Evolutionary conservation across 2,113 vertebrate genomes (phyloP).

Genomic region (Connochaetes taurinus): DNA sequence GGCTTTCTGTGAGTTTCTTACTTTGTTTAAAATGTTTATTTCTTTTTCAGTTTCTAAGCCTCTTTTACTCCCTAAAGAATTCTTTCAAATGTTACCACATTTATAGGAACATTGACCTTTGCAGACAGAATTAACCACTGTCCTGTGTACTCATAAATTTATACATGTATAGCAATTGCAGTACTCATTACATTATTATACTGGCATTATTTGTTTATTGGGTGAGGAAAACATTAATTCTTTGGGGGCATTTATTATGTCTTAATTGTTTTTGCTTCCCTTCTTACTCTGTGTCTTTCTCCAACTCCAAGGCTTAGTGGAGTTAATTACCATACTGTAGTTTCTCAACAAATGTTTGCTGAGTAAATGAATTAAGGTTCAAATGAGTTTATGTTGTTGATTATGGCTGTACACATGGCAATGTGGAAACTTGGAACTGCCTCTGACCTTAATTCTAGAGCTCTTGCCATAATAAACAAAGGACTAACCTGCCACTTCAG

Average conservation of each 20-base stretch:
- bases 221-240: background rate
- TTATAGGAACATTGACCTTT: background rate
- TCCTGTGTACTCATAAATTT: background rate
- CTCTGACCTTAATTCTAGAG: background rate
- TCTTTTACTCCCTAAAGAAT: background rate
- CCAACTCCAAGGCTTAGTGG: background rate
- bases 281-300: background rate
- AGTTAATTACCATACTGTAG: background rate
- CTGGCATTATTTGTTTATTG: background rate
- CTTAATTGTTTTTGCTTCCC: background rate
- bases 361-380: background rate
- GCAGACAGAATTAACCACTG: background rate
- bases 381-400: background rate
- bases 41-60: background rate
- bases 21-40: background rate
- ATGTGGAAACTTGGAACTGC: background rate
- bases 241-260: background rate
- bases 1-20: background rate
- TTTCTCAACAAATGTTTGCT: background rate
- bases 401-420: background rate
- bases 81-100: background rate
- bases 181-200: background rate
- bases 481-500: background rate
- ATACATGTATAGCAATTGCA: background rate
- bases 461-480: background rate